A percentile compares a stretch with the other conserved stretches of the same genome.
These are phyloP conservation scores for Polyommatus iphigenia DNA, from an alignment of 2,888 invertebrate species.

Conservation along the genomic window DNA sequence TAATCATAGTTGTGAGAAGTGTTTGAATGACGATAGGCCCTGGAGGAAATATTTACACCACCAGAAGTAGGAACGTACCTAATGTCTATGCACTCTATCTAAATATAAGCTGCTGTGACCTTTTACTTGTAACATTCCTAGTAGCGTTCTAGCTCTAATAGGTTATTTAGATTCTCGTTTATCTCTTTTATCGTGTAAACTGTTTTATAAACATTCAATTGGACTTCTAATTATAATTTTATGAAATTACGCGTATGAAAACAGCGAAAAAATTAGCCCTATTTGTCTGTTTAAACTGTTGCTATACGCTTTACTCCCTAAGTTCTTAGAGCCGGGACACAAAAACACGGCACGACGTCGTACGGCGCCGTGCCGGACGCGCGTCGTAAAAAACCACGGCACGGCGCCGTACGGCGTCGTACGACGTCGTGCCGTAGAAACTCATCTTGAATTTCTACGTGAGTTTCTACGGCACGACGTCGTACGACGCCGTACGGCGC, in stretches of 20 bases:
- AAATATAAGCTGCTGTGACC: constrained; percentile 1
- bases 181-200: background rate
- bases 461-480: no score
- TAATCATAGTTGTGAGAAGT: background rate
- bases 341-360: no score
- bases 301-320: background rate
- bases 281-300: background rate
- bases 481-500: no score
- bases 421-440: no score
- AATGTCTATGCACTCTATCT: background rate
- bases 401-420: no score
- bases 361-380: no score
- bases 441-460: no score
- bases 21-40: background rate
- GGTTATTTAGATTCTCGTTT: background rate
- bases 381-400: no score
- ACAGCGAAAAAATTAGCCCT: no score
- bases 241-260: no score
- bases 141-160: background rate
- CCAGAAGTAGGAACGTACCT: background rate
- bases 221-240: no score
- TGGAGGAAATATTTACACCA: background rate
- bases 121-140: background rate
- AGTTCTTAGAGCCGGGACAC: no score
- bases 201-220: background rate